Conservation (phyloP, 2,797 vertebrate species). For the Macropus fuliginosus region DNA sequence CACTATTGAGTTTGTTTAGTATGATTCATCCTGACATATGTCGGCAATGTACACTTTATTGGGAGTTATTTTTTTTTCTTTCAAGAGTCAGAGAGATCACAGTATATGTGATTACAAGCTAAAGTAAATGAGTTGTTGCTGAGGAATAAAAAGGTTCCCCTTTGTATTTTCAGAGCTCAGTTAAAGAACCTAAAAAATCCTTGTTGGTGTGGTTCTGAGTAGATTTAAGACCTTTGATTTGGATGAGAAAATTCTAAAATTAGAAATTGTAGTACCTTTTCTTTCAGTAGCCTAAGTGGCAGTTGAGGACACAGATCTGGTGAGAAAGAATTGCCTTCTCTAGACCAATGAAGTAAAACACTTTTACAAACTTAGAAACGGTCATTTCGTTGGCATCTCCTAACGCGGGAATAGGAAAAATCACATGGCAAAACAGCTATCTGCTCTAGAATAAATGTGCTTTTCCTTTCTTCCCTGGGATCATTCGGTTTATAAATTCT, state of each 20-base stretch:
- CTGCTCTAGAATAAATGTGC: constrained; percentile 32
- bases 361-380: background rate
- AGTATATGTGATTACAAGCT: background rate
- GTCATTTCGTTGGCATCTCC: background rate
- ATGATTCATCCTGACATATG: constrained; percentile 9
- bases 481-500: background rate
- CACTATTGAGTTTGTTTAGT: constrained; percentile 8
- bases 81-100: constrained; percentile 3
- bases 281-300: constrained; percentile 33
- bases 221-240: constrained; percentile 1
- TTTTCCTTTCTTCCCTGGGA: constrained; percentile 45
- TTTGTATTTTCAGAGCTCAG: background rate
- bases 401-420: constrained; percentile 52
- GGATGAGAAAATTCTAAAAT: background rate
- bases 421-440: constrained; percentile 10
- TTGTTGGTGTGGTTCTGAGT: background rate
- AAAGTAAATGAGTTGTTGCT: background rate
- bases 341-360: constrained; percentile 4
- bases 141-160: background rate
- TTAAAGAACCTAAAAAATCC: background rate
- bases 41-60: background rate
- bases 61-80: background rate
- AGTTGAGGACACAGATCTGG: constrained; percentile 25
- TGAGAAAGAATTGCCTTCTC: constrained; percentile 52
- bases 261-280: background rate